A percentile compares a stretch with the other conserved stretches of the same genome.
phyloP scores from a whole-genome alignment of 2,888 invertebrate species.

The Parnassius mnemosyne region DNA sequence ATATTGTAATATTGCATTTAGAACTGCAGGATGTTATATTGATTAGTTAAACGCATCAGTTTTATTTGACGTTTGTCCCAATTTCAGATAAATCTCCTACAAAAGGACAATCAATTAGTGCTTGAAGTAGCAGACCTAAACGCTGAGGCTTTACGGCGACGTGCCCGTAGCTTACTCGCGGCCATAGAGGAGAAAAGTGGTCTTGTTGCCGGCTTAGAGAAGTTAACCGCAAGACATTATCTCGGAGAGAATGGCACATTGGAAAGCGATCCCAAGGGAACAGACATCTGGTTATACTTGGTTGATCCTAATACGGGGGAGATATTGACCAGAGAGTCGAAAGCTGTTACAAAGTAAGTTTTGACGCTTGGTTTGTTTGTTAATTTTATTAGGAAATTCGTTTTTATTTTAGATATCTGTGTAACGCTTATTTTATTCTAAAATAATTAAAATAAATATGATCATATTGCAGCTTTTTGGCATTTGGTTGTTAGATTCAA shows the following conservation, averaged over 20 bases:
- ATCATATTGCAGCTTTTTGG: no score
- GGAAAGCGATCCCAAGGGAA: conserved; percentile 86
- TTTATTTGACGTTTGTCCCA: not conserved
- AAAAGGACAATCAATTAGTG: conserved; percentile 87
- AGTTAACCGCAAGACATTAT: conserved; percentile 88
- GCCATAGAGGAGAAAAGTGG: conserved; percentile 87
- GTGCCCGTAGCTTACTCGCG: conserved; percentile 72
- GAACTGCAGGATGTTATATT: no score
- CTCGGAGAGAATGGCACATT: conserved; percentile 88
- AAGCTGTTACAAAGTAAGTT: conserved; percentile 83
- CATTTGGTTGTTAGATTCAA: no score
- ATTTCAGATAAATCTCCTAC: conserved; percentile 87
- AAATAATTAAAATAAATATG: no score
- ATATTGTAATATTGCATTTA: no score
- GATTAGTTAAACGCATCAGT: no score
- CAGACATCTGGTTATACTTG: conserved; percentile 93
- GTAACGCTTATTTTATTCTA: no score
- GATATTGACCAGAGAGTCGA: conserved; percentile 87
- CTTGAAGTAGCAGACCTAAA: conserved; percentile 87
- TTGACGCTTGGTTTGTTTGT: no score
- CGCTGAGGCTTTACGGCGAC: conserved; percentile 83
- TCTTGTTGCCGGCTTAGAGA: conserved; percentile 89
- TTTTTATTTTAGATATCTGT: no score
- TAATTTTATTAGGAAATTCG: no score
- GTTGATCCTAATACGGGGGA: conserved; percentile 89